Evolutionary conservation across 2,797 vertebrate genomes (phyloP), one percentile per base, ranked within the genome.

Genomic region (Eptatretus atami): DNA sequence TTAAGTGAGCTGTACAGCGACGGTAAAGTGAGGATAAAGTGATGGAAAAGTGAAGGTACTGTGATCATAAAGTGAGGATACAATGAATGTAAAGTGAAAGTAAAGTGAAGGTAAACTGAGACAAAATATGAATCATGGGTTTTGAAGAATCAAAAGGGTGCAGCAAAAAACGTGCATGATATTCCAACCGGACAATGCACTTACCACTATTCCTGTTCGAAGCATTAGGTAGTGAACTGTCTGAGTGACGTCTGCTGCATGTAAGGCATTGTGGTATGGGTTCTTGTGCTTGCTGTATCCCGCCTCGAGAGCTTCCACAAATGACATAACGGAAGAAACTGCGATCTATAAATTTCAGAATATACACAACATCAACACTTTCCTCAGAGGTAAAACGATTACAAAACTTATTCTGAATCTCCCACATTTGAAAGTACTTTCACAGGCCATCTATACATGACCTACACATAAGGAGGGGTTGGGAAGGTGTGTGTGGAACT

Each of bases 231-330:
- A 94, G 76, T 96, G 90, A 65, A 87, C 84, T 4, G 86, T 95
- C 75, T 96, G 88, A 15, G 86, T 92, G 73, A 94, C 90, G 0
- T 96, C 90, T 15, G 90, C 90, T 25, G 90, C 90, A 52, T 96
- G 90, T 73, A 83, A 78, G 74, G 94, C 75, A 77, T 96, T 95
- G 75, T 96, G 90, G 71, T 96, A 96, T 0, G 90, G 90, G 75
- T 96, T 96, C 76, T 76, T 86, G 75, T 90, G 80, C 72, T 92
- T 96, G 78, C 83, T 95, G 77, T 96, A 96, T 68, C 90, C 90
- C 67, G 77, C 73, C 76, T 86, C 82, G 71, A 86, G 74, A 69
- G 81, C 80, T 76, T 86, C 83, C 67, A 82, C 81, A 71, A 83
- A 86, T 53, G 76, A 73, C 68, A 84, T 80, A 71, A 86, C 76